Evolutionary conservation across 2,888 invertebrate species (phyloP), one percentile per base, ranked within the genome.

Genomic region (Lasioglossum figueresi): DNA sequence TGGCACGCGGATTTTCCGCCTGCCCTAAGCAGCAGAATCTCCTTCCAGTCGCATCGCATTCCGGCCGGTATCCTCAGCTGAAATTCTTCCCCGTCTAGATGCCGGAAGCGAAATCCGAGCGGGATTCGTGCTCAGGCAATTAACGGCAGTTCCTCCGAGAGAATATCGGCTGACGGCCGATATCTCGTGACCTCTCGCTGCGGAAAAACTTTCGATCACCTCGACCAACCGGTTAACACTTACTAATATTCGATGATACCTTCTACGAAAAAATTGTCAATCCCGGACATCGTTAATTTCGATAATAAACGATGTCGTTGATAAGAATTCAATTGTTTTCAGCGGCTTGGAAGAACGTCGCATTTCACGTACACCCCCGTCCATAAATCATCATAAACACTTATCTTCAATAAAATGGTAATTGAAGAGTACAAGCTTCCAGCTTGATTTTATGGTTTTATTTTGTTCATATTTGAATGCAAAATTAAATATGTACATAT

Each of bases 91-190:
- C 82, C 73, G 75, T 71, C 79, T 76, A 72, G 63, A 73, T 90
- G 88, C 90, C 90, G 91, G 91, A 91, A 91, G 89, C 80, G 85
- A 85, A 91, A 90, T 86, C 81, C 88, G 88, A 87, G 84, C 84
- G 78, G 79, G 76, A 85, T 74, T 66, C 76, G 70, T 76, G 81
- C 78, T 83, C 79, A 27, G 59, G 88, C 84, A 87, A 90, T 88
- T 88, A 88, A 86, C 88, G 85, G 84, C 81, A 85, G 80, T 88
- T 74, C 77, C 79, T 66, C 59, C 27, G 14, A 27, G 80, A 68
- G 80, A 52, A 77, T 86, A 86, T 85, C 83, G 78, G 73, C 66
- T 76, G 74, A 81, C 76, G 72, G 74, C 70, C 74, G 86, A 87
- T 83, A 80, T 79, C 77, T 45, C 76, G 70, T 48, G 85, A 76